phyloP scores from a whole-genome alignment of 2,113 vertebrate genomes.

The Syrrhaptes paradoxus region DNA sequence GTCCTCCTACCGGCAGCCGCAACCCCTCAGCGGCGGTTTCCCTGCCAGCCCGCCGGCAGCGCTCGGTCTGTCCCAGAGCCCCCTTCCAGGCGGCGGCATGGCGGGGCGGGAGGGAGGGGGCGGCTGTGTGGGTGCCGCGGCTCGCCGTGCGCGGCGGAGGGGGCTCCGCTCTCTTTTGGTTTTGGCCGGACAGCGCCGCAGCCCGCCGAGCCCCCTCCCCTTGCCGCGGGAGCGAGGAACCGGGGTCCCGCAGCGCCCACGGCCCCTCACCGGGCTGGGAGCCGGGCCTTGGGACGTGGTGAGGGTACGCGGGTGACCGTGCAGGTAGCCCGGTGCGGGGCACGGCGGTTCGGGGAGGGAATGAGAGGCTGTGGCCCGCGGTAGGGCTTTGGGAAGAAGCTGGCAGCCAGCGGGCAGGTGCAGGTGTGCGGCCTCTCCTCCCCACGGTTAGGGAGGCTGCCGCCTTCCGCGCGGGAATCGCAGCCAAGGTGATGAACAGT shows the following conservation, averaged over 20 bases:
- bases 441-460: background rate
- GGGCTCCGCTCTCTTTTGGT: background rate
- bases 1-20: too few species aligned
- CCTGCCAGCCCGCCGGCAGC: background rate
- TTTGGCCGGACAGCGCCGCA: background rate
- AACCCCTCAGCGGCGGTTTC: too few species aligned
- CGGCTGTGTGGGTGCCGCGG: background rate
- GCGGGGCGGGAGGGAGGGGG: background rate
- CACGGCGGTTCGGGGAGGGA: background rate
- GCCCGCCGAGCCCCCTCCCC: background rate
- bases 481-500: background rate
- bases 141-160: background rate
- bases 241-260: background rate
- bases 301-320: background rate
- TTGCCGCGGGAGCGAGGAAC: background rate
- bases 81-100: background rate
- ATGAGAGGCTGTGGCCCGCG: background rate
- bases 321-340: background rate
- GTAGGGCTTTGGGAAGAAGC: background rate
- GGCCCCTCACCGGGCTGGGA: background rate
- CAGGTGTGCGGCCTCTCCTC: background rate
- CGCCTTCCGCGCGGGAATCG: fast-evolving
- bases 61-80: background rate
- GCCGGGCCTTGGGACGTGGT: background rate
- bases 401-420: background rate